phyloP scores from a whole-genome alignment of 2,888 invertebrate genomes.

The Baccha elongata region DNA sequence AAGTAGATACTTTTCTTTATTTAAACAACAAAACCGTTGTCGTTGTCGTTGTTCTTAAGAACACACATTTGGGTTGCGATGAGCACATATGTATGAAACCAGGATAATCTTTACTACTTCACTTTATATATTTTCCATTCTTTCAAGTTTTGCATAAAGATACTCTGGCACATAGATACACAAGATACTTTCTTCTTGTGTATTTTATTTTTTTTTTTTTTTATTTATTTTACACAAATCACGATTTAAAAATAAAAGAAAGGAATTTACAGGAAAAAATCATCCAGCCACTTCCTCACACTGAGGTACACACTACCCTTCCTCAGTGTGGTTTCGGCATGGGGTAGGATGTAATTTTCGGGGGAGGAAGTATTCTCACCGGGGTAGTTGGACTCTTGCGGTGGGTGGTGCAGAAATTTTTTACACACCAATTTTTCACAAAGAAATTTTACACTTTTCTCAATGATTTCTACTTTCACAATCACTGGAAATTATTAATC shows the following conservation, averaged over 20 bases:
- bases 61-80: slow-evolving; percentile 70
- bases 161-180: slow-evolving; percentile 18
- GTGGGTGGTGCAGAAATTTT: slow-evolving; percentile 23
- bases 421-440: slow-evolving; percentile 33
- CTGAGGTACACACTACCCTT: slow-evolving; percentile 61
- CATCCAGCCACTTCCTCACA: slow-evolving; percentile 31
- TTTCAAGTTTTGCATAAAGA: slow-evolving; percentile 35
- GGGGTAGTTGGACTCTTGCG: slow-evolving; percentile 53
- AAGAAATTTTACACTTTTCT: slow-evolving; percentile 36
- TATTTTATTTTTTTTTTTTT: slow-evolving; percentile 42
- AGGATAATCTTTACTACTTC: slow-evolving; percentile 64
- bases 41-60: slow-evolving; percentile 42
- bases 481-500: slow-evolving; percentile 13
- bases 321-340: slow-evolving; percentile 66
- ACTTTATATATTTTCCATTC: slow-evolving; percentile 61
- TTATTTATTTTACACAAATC: slow-evolving; percentile 42
- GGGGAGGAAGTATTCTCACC: slow-evolving; percentile 47
- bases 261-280: slow-evolving; percentile 48
- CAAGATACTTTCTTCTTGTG: slow-evolving; percentile 18
- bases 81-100: slow-evolving; percentile 50
- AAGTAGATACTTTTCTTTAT: slow-evolving; percentile 49
- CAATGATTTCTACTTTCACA: slow-evolving; percentile 34
- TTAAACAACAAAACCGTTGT: slow-evolving; percentile 35
- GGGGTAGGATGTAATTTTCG: slow-evolving; percentile 67
- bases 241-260: slow-evolving; percentile 52